Conservation (phyloP, 2,113 vertebrate species). For the Rhineura floridana region DNA sequence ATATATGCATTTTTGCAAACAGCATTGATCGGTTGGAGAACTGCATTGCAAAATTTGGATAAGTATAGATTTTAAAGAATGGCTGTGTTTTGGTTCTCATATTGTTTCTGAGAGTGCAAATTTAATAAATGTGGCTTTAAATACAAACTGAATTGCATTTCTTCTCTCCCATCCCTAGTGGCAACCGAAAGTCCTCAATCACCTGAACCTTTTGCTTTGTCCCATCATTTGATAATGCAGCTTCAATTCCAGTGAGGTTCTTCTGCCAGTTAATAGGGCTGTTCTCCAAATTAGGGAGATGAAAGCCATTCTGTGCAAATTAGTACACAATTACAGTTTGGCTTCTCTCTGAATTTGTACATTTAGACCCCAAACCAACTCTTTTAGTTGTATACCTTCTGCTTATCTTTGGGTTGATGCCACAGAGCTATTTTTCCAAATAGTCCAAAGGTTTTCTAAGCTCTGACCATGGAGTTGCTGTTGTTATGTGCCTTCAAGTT, state of each 20-base stretch:
- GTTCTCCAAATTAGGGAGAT: background rate
- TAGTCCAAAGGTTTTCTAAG: conserved; percentile 24
- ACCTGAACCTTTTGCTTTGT: background rate
- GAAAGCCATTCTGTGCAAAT: background rate
- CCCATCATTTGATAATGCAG: background rate
- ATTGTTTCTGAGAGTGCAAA: no score
- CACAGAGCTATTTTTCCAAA: conserved; percentile 32
- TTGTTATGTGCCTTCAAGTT: no score
- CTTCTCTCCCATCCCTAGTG: no score
- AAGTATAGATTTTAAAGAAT: no score
- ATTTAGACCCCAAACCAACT: background rate
- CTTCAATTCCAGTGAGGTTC: background rate
- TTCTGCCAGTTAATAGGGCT: background rate
- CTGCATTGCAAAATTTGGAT: no score
- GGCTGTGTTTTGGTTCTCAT: no score
- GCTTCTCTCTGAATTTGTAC: no score
- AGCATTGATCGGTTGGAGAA: no score
- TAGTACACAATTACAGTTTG: background rate
- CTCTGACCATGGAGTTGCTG: conserved; percentile 8
- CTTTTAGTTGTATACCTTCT: background rate
- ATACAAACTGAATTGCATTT: no score
- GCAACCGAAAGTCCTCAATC: background rate
- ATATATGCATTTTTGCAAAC: no score
- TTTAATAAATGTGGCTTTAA: no score
- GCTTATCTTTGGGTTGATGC: conserved; percentile 14